A percentile compares a stretch with the other conserved stretches of the same genome.
Conservation (phyloP, 2,888 invertebrate genomes). For the Pyrgus malvae region DNA sequence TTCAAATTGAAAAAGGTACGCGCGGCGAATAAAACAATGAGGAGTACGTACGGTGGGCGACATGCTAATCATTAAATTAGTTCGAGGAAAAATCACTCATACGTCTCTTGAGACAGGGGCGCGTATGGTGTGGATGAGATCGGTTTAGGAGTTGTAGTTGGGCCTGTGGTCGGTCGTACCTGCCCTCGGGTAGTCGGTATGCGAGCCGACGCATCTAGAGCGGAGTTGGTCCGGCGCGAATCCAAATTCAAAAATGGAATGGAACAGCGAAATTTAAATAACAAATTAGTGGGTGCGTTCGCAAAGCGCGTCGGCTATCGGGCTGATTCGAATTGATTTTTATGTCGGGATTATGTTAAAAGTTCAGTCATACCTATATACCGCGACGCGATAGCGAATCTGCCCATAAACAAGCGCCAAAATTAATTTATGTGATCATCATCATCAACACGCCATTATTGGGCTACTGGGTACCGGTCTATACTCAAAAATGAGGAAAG, state of each 20-base stretch:
- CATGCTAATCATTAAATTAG: constrained; percentile 29
- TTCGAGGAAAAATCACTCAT: constrained; percentile 20
- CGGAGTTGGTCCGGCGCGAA: constrained; percentile 50
- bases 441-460: too few relatives aligned
- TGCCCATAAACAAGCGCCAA: not conserved
- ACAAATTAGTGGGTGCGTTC: constrained; percentile 71
- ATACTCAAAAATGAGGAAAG: too few relatives aligned
- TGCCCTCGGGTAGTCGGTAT: constrained; percentile 47
- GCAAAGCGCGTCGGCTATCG: constrained; percentile 62
- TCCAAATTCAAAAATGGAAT: constrained; percentile 69
- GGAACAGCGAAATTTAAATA: constrained; percentile 70
- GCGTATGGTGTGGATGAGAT: constrained; percentile 17
- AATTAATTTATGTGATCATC: too few relatives aligned
- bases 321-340: constrained; percentile 64
- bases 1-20: constrained; percentile 80
- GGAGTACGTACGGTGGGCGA: constrained; percentile 34
- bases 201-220: constrained; percentile 55
- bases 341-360: constrained; percentile 40
- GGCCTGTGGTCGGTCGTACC: constrained; percentile 28
- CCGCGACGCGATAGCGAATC: not conserved
- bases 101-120: constrained; percentile 18
- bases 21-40: constrained; percentile 74
- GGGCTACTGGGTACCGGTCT: too few relatives aligned
- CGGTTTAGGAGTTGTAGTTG: constrained; percentile 40
- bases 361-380: constrained; percentile 12